Base-by-base conservation (phyloP, 2,113 vertebrate genomes). In the Alligator sinensis region DNA sequence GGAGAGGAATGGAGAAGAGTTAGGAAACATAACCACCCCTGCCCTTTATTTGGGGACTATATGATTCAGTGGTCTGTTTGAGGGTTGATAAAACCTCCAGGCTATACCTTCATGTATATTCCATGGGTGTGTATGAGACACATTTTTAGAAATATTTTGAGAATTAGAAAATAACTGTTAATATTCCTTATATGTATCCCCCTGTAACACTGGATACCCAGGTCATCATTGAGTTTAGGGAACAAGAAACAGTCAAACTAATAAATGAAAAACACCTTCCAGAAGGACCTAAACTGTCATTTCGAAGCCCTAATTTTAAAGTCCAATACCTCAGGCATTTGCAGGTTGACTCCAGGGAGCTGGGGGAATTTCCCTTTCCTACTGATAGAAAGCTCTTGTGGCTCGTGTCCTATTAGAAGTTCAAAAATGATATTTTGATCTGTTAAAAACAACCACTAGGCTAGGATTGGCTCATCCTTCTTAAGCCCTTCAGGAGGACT, bases 211-310 rank as follows among this genome's bases (percentile, higher is more conserved):
- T 19, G 24, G 28, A 57, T 80, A 21, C 6, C 6, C 8, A 91
- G 87, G 17, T 61, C 15, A 58, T 84, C 86, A 68, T 15, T 47
- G 82, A 87, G 27, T 19, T 15, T 86, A 22, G 25, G 21, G 17
- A 84, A 87, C 13, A 55, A 86, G 16, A 92, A 93, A 92, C 87
- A 95, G 95, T 94, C 87, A 93, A 90, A 90, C 90, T 90, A 93
- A 61, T 87, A n/a, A 11, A 2, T 77, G 58, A 75, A 91, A 95
- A 96, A 82, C 4, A 17, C 77, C 80, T 94, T 93, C 82, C 92
- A 84, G 93, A 95, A 87, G 86, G 79, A 30, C 94, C 22, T 94
- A 89, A 54, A 38, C 24, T 12, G 27, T 85, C 84, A 38, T 92
- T 95, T 94, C 84, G n/a, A 86, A 74, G 82, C 61, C 70, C 66